Evolutionary conservation across 2,113 vertebrate genomes (phyloP).

Genomic region (Carollia perspicillata): DNA sequence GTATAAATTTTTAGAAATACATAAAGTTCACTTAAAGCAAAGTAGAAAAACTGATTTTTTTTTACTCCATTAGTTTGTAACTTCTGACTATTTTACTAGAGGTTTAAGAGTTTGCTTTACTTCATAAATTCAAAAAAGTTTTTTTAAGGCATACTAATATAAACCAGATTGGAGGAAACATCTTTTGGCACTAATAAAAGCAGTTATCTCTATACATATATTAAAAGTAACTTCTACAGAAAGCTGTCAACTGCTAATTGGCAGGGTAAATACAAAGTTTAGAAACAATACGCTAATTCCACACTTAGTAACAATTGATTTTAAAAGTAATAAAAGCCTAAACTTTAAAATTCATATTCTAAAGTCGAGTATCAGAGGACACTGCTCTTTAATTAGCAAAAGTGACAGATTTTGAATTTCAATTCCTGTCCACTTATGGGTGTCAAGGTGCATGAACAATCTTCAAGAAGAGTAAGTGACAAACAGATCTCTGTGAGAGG

Average conservation of each 20-base stretch:
- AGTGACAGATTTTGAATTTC: neutral
- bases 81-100: neutral
- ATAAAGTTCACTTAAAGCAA: neutral
- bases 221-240: constrained; percentile 29
- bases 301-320: neutral
- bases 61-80: neutral
- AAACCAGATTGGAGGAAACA: neutral
- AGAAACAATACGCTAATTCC: neutral
- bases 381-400: neutral
- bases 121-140: neutral
- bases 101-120: neutral
- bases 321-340: neutral
- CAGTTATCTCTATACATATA: neutral
- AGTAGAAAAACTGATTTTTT: neutral
- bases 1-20: neutral
- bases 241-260: neutral
- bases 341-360: neutral
- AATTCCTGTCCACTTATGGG: neutral
- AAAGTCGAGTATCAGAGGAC: neutral
- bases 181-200: neutral
- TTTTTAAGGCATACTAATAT: neutral
- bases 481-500: neutral
- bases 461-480: neutral
- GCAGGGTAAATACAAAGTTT: neutral
- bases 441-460: neutral